phyloP scores from a whole-genome alignment of 1,140 invertebrate species.

The Daktulosphaira vitifoliae region DNA sequence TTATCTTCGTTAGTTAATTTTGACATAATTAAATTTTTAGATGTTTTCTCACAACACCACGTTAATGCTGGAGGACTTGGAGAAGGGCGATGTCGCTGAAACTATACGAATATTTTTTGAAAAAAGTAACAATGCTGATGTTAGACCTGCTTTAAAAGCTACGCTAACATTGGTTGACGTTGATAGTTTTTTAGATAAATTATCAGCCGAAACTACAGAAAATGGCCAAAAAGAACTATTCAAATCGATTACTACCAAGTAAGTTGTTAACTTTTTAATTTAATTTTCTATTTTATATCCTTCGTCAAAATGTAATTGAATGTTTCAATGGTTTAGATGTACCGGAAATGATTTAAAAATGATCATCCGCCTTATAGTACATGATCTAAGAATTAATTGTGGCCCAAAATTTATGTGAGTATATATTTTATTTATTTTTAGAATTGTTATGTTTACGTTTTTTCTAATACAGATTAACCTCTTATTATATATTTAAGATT shows the following conservation, averaged over 20 bases:
- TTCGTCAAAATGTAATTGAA: not conserved
- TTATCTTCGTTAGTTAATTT: not conserved
- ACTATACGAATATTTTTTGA: slow-evolving; percentile 76
- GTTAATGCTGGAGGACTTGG: slow-evolving; percentile 75
- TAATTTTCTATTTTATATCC: too few relatives aligned
- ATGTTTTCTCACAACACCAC: slow-evolving; percentile 64
- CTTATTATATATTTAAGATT: too few relatives aligned
- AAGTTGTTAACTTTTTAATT: too few relatives aligned
- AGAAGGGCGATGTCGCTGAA: slow-evolving; percentile 82
- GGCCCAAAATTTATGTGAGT: slow-evolving; percentile 81
- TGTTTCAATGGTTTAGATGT: slow-evolving; percentile 49
- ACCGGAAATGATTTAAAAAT: slow-evolving; percentile 78
- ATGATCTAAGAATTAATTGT: slow-evolving; percentile 83
- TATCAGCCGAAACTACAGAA: slow-evolving; percentile 13
- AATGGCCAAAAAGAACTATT: not conserved
- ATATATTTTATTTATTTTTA: not conserved
- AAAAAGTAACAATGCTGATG: slow-evolving; percentile 46
- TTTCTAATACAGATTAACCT: not conserved
- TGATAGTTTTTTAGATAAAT: slow-evolving; percentile 46
- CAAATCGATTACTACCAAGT: slow-evolving; percentile 8
- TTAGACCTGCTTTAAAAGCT: slow-evolving; percentile 59
- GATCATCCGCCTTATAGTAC: slow-evolving; percentile 78
- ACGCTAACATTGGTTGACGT: slow-evolving; percentile 64
- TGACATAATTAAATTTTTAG: too few relatives aligned
- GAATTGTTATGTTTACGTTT: not conserved